Percentiles rank a stretch among this genome's conserved stretches.
phyloP scores from a whole-genome alignment of 2,797 vertebrate genomes.

The Chaetodon trifasciatus region DNA sequence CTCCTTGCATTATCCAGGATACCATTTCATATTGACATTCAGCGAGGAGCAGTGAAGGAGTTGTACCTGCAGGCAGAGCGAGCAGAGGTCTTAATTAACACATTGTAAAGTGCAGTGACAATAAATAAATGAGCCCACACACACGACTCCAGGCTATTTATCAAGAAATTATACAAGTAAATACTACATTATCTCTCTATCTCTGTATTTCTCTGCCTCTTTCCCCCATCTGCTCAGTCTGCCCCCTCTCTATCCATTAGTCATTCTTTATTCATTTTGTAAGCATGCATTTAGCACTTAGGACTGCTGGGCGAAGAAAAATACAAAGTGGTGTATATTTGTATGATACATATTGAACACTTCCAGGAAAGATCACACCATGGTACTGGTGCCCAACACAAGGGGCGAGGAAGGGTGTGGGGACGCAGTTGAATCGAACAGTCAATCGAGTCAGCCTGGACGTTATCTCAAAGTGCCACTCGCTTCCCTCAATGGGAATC shows the following conservation, averaged over 20 bases:
- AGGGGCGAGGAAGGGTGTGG: background rate
- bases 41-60: conserved; percentile 14
- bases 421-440: conserved; percentile 29
- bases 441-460: background rate
- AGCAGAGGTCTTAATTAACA: conserved; percentile 51
- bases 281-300: background rate
- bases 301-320: background rate
- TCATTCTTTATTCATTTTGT: conserved; percentile 1
- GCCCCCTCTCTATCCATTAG: conserved; percentile 5
- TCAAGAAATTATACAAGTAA: conserved; percentile 38
- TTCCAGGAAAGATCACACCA: background rate
- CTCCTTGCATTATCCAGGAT: conserved; percentile 4
- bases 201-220: conserved; percentile 9
- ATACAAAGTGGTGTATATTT: background rate
- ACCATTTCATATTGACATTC: background rate
- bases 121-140: conserved; percentile 40
- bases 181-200: conserved; percentile 20
- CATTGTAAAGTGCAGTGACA: conserved; percentile 34
- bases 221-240: background rate
- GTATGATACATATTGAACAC: background rate
- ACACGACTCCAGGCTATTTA: conserved; percentile 31
- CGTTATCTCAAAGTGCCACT: conserved; percentile 61
- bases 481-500: conserved; percentile 28
- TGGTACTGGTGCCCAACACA: background rate
- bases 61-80: conserved; percentile 16